Conservation (phyloP, 2,888 invertebrate species). For the Rhodophaea formosa region DNA sequence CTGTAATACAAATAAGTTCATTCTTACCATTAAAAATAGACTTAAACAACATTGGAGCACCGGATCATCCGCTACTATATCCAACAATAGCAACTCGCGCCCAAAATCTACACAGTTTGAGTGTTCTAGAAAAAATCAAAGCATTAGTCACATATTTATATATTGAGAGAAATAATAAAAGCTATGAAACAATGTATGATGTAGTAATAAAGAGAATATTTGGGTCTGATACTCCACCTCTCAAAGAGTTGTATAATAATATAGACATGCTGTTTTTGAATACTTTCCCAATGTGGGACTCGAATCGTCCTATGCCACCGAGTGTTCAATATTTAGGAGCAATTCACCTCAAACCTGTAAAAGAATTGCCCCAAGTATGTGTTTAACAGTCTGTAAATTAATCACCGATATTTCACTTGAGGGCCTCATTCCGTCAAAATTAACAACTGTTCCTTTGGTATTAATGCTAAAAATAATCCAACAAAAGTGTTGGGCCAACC, state of each 20-base stretch:
- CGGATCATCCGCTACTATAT: constrained; percentile 26
- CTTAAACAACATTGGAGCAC: constrained; percentile 31
- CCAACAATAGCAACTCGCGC: neutral
- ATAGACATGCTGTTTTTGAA: constrained; percentile 60
- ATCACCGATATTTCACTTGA: neutral
- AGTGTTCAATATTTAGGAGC: constrained; percentile 58
- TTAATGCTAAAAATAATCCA: too few species aligned
- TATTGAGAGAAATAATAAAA: neutral
- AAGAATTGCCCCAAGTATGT: constrained; percentile 58
- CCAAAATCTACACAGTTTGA: neutral
- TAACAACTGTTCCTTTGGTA: neutral
- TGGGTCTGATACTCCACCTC: constrained; percentile 35
- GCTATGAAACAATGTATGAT: neutral
- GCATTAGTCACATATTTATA: constrained; percentile 25
- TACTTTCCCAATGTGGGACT: constrained; percentile 51
- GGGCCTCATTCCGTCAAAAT: too few species aligned
- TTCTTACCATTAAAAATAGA: constrained; percentile 30
- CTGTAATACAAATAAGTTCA: constrained; percentile 43
- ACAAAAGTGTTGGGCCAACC: too few species aligned
- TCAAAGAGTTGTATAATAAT: too few species aligned
- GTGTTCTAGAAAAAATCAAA: constrained; percentile 31
- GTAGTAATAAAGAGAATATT: constrained; percentile 31
- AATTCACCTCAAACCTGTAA: constrained; percentile 50
- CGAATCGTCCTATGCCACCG: constrained; percentile 56
- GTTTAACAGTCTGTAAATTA: neutral